Percentiles rank a stretch among this genome's conserved stretches.
Conservation (phyloP, 2,888 invertebrate species). For the Helobdella robusta region DNA sequence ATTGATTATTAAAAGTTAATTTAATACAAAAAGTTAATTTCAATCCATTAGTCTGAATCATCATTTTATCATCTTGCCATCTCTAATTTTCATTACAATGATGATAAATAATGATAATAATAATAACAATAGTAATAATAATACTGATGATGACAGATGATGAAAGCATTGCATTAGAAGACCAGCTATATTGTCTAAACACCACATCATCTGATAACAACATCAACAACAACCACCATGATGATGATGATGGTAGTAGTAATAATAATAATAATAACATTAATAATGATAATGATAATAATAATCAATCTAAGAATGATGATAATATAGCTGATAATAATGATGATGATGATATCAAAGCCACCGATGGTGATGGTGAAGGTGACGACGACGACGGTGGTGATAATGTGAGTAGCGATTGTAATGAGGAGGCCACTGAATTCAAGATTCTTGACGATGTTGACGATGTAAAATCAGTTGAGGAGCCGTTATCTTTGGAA, state of each 20-base stretch:
- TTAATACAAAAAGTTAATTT: neutral
- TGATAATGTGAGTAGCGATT: neutral
- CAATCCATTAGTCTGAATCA: neutral
- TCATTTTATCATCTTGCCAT: neutral
- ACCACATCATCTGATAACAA: too few species aligned
- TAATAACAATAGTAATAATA: slow-evolving; percentile 36
- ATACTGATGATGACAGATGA: slow-evolving; percentile 46
- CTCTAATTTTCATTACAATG: neutral
- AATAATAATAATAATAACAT: too few species aligned
- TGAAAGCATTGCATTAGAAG: slow-evolving; percentile 12
- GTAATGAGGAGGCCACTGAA: neutral
- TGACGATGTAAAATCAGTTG: too few species aligned
- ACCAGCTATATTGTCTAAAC: too few species aligned
- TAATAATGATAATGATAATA: slow-evolving; percentile 1
- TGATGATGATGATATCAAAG: neutral
- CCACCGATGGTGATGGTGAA: neutral
- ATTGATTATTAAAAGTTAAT: neutral
- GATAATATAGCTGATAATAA: neutral
- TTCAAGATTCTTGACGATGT: too few species aligned
- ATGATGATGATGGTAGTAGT: too few species aligned
- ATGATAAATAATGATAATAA: neutral
- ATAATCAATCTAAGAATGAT: neutral
- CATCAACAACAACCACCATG: too few species aligned
- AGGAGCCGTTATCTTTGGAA: too few species aligned
- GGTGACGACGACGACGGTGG: too few species aligned